Conservation (phyloP, 2,888 invertebrate species). For the Teleiodes luculella region DNA sequence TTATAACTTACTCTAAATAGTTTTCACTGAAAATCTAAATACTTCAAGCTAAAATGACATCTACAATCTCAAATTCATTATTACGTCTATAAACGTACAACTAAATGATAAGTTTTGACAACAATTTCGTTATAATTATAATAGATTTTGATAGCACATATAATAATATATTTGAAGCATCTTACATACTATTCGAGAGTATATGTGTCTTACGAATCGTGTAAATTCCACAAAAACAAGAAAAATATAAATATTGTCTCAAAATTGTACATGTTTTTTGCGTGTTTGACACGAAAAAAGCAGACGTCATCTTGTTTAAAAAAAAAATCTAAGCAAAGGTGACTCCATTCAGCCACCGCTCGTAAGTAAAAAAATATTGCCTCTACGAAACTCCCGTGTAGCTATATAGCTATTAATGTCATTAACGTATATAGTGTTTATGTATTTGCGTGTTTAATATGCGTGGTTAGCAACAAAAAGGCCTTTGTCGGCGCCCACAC, state of each 20-base stretch:
- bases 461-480: conserved; percentile 98
- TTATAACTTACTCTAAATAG: background rate
- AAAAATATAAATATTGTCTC: background rate
- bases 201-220: conserved; percentile 6
- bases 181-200: conserved; percentile 19
- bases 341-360: background rate
- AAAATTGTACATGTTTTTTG: background rate
- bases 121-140: conserved; percentile 8
- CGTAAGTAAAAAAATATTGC: conserved; percentile 3
- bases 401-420: conserved; percentile 3
- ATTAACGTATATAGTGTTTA: background rate
- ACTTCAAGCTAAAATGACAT: conserved; percentile 8
- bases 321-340: background rate
- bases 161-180: conserved; percentile 13
- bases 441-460: conserved; percentile 82
- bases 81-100: background rate
- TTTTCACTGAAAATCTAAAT: conserved; percentile 13
- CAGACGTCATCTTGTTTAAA: background rate
- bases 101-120: conserved; percentile 5
- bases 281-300: background rate
- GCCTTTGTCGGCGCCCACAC: conserved; percentile 91
- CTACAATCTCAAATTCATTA: conserved; percentile 18
- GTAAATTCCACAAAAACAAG: background rate
- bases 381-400: background rate
- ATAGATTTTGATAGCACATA: too few relatives aligned